Evolutionary conservation across 2,888 invertebrate genomes (phyloP).

Genomic region (Zonitis immaculata): DNA sequence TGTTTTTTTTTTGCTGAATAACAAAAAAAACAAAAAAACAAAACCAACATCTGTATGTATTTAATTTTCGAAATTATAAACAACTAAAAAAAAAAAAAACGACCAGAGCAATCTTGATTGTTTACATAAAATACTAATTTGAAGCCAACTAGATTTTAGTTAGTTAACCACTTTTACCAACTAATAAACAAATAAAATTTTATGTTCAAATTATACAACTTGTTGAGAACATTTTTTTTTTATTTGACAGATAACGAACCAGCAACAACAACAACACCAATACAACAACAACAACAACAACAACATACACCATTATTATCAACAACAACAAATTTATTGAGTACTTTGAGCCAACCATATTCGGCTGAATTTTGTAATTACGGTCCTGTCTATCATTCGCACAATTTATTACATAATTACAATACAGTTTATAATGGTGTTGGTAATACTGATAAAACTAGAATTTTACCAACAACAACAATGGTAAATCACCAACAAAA

Average conservation of each 20-base stretch:
- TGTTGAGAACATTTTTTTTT: no score
- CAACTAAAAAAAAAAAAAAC: conserved; percentile 6
- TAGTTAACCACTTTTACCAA: no score
- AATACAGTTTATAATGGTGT: conserved; percentile 44
- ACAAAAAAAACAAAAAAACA: no score
- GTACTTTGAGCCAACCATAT: conserved; percentile 58
- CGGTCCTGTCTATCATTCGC: conserved; percentile 61
- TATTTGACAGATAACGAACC: conserved; percentile 9
- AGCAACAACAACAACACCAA: background rate
- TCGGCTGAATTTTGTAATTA: conserved; percentile 62
- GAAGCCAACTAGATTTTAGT: no score
- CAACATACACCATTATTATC: no score
- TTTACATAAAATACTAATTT: background rate
- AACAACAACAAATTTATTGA: conserved; percentile 32
- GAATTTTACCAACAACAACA: background rate
- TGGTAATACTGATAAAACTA: conserved; percentile 5
- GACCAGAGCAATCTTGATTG: background rate
- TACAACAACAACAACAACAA: conserved; percentile 30
- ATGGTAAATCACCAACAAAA: background rate
- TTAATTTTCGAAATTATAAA: background rate
- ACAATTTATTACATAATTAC: conserved; percentile 47
- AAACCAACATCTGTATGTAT: background rate
- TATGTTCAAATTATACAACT: no score
- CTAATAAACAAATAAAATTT: background rate
- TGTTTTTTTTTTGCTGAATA: no score